Evolutionary conservation across 2,113 vertebrate genomes (phyloP).

Genomic region (Chaetura pelagica): DNA sequence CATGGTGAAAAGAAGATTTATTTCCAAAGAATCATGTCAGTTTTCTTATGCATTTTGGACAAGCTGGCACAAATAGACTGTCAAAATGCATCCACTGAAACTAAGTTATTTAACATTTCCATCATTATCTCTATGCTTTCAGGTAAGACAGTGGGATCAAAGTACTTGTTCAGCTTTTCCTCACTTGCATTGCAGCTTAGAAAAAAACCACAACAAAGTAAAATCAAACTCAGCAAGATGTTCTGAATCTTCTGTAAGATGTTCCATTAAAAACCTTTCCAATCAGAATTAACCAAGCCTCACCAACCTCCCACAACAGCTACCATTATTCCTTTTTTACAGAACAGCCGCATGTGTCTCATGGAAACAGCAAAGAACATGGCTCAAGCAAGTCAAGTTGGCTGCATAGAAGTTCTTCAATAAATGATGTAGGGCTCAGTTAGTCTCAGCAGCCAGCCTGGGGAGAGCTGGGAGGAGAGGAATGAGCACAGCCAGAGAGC

Average conservation of each 20-base stretch:
- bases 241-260: background rate
- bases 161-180: background rate
- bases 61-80: background rate
- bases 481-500: fast-evolving
- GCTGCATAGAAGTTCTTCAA: background rate
- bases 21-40: background rate
- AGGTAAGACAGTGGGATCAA: background rate
- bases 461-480: background rate
- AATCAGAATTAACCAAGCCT: background rate
- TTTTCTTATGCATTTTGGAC: background rate
- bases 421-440: background rate
- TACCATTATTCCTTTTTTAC: background rate
- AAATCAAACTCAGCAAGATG: background rate
- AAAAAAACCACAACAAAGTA: background rate
- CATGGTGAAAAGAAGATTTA: background rate
- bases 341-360: background rate
- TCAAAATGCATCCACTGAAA: background rate
- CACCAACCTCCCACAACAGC: background rate
- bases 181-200: background rate
- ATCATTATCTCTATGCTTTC: background rate
- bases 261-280: background rate
- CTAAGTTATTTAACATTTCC: background rate
- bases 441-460: background rate
- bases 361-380: background rate
- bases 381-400: background rate